These are phyloP conservation scores for Callorhinus ursinus DNA, from an alignment of 2,113 vertebrate genomes.

Conservation along the genomic window DNA sequence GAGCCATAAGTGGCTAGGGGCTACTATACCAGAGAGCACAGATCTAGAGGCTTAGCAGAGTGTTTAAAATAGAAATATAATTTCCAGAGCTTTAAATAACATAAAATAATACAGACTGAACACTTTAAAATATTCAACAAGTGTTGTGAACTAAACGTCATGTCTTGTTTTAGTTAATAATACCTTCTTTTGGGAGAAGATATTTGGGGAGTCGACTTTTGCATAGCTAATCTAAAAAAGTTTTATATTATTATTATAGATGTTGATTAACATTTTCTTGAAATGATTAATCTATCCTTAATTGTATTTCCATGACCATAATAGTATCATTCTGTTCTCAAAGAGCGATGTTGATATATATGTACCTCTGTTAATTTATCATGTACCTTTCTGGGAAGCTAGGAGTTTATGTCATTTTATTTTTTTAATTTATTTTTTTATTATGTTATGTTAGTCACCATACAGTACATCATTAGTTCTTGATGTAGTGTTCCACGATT, in stretches of 20 bases:
- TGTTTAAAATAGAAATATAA: neutral
- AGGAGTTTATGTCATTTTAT: neutral
- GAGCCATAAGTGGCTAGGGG: neutral
- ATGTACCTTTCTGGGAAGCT: neutral
- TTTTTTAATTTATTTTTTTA: no score
- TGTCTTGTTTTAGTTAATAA: neutral
- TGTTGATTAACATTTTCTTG: neutral
- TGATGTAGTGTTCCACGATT: no score
- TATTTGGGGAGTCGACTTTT: neutral
- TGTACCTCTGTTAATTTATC: neutral
- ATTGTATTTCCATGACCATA: neutral
- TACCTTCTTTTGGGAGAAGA: neutral
- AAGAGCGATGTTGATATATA: neutral
- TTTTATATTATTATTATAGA: neutral
- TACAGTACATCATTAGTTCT: no score
- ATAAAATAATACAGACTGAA: neutral
- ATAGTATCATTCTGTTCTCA: neutral
- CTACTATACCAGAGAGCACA: neutral
- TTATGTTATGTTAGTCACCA: no score
- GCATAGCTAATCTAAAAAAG: neutral
- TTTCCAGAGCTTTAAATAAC: neutral
- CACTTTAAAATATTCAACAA: neutral
- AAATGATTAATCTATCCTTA: neutral
- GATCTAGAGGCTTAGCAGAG: neutral
- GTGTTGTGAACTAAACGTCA: neutral